phyloP scores from a whole-genome alignment of 1,140 invertebrate species.

The Zaprionus kolodkinae region DNA sequence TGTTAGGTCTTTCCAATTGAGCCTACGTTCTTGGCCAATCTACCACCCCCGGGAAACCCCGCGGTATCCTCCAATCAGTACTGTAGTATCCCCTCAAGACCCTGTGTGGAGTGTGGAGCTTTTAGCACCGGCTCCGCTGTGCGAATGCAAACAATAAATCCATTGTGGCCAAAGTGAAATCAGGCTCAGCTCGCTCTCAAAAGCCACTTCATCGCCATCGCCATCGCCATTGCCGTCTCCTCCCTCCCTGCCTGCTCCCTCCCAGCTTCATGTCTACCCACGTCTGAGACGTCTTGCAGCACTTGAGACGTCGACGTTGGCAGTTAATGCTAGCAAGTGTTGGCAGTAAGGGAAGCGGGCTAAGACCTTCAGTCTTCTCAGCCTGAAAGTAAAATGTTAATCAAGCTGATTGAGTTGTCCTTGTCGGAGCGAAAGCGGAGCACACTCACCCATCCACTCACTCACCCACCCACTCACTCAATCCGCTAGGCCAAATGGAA shows the following conservation, averaged over 20 bases:
- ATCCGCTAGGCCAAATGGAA: conserved; percentile 32
- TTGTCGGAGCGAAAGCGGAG: conserved; percentile 57
- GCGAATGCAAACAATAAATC: conserved; percentile 75
- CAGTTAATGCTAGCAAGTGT: conserved; percentile 75
- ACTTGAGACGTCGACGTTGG: conserved; percentile 69
- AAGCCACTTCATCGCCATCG: conserved; percentile 48
- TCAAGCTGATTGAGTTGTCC: conserved; percentile 82
- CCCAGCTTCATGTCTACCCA: conserved; percentile 9
- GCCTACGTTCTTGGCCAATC: not conserved
- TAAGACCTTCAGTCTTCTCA: conserved; percentile 10
- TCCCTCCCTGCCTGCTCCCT: not conserved
- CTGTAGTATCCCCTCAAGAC: conserved; percentile 14
- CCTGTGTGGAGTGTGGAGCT: conserved; percentile 45
- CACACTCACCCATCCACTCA: conserved; percentile 39
- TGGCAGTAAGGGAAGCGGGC: conserved; percentile 18
- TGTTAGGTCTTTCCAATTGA: conserved; percentile 31
- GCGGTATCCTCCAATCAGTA: not conserved
- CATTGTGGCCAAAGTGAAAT: conserved; percentile 81
- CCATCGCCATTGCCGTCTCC: conserved; percentile 3
- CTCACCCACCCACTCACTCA: conserved; percentile 35
- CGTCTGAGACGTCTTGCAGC: conserved; percentile 19
- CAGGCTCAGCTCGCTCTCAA: conserved; percentile 65
- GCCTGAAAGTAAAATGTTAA: conserved; percentile 77
- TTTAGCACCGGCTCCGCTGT: conserved; percentile 60
- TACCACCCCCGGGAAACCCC: not conserved